Evolutionary conservation across 2,888 invertebrate species (phyloP).

Genomic region (Dynastes tityus): DNA sequence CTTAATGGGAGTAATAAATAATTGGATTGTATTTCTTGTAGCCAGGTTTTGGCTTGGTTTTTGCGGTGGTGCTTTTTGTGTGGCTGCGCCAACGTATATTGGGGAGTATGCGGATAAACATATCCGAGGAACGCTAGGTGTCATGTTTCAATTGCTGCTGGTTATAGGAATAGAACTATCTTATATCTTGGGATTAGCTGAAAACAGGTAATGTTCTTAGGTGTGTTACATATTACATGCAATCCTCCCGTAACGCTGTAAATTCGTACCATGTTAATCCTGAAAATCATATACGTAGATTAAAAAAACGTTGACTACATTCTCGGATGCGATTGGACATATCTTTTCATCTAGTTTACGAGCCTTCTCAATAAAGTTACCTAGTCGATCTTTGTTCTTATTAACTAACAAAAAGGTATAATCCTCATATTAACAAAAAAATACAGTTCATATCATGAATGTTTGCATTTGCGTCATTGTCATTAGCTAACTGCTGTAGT

Average conservation of each 20-base stretch:
- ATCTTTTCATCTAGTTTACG: no score
- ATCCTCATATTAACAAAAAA: no score
- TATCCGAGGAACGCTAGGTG: constrained; percentile 85
- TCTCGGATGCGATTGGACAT: no score
- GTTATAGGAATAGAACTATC: constrained; percentile 85
- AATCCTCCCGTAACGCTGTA: not conserved
- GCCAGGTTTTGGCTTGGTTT: constrained; percentile 69
- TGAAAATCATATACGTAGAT: not conserved
- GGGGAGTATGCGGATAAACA: constrained; percentile 87
- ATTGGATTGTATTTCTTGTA: constrained; percentile 53
- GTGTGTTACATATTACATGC: not conserved
- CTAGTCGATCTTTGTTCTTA: no score
- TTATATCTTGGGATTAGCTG: constrained; percentile 77
- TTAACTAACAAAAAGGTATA: no score
- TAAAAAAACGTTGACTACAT: no score
- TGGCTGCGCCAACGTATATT: constrained; percentile 87
- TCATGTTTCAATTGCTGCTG: constrained; percentile 84
- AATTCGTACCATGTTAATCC: not conserved
- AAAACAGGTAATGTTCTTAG: constrained; percentile 4
- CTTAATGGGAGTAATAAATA: constrained; percentile 54
- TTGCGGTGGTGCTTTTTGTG: constrained; percentile 79
- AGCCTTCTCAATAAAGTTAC: no score
- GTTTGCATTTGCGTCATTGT: no score
- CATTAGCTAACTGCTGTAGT: no score
- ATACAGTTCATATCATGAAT: no score